A percentile compares a stretch with the other conserved stretches of the same genome.
phyloP scores from a whole-genome alignment of 2,113 vertebrate genomes.

The Ammodytes marinus region DNA sequence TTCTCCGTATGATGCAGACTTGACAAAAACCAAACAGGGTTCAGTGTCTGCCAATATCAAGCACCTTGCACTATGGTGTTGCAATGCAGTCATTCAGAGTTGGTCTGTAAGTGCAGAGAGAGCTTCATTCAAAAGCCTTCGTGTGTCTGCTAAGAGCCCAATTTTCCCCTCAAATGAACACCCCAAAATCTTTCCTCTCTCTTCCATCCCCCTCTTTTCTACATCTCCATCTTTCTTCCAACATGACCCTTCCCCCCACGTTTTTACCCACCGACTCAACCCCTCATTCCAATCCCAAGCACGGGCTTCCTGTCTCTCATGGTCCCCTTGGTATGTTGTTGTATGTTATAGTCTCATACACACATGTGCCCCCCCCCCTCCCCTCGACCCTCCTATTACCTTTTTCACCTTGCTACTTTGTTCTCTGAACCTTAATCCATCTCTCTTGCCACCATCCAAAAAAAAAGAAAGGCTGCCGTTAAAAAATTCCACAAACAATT shows the following conservation, averaged over 20 bases:
- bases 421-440: not conserved
- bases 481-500: slow-evolving; percentile 41
- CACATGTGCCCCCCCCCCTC: slow-evolving; percentile 23
- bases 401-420: slow-evolving; percentile 37
- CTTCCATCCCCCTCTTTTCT: slow-evolving; percentile 7
- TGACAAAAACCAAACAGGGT: slow-evolving; percentile 30
- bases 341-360: slow-evolving; percentile 40
- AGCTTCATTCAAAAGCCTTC: not conserved
- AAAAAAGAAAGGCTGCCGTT: not conserved
- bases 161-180: not conserved
- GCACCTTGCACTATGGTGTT: not conserved
- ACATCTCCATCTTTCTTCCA: slow-evolving; percentile 44
- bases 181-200: not conserved
- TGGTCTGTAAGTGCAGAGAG: not conserved
- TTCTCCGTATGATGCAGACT: slow-evolving; percentile 6
- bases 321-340: slow-evolving; percentile 45
- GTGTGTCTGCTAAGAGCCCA: not conserved
- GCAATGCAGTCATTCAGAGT: not conserved
- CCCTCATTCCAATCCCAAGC: slow-evolving; percentile 72
- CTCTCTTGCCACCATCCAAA: not conserved
- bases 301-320: slow-evolving; percentile 70
- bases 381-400: slow-evolving; percentile 14
- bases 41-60: not conserved
- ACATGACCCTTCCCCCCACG: slow-evolving; percentile 58
- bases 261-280: slow-evolving; percentile 32